Base-by-base conservation (phyloP, 2,888 invertebrate genomes). In the Caenorhabditis plicata region DNA sequence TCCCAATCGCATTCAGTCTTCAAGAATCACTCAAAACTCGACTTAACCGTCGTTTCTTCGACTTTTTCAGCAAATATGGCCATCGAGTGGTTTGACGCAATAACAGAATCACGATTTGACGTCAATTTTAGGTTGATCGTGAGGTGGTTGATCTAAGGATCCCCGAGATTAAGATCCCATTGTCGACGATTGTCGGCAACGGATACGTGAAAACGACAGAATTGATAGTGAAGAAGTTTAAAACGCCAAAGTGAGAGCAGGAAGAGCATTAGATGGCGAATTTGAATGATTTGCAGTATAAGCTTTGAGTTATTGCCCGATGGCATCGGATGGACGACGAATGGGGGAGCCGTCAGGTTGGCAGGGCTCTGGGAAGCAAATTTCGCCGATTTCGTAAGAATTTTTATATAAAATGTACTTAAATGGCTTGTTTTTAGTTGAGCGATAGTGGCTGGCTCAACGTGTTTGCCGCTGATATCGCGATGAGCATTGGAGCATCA, bases 101-200 rank as follows among this genome's bases (percentile, higher is more conserved):
- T 33, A 31, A 19, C 13, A 27, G 8, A 7, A 42, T 13, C 19
- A 13, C 11, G 19, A n/a, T 26, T 35, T 3, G 27, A 19, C 22
- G 22, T 49, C 38, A 31, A 26, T 39, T 17, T 41, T 20, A 74
- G 74, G 62, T 75, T 2, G 71, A 68, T 33, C 61, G 64, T 46
- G 77, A 77, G 43, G 64, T 77, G 35, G 75, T 74, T n/a, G 68
- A 73, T 29, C 64, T 74, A 19, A 58, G 42, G 11, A 70, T 75
- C 36, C 77, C 77, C 7, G 52, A 56, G 20, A 66, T 77, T 22
- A 57, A 48, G 7, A 36, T 75, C 13, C 74, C 75, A 25, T 75
- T 77, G 35, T 49, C 64, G 22, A 64, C 55, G 0, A 67, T 70
- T 3, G 68, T 74, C 17, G 73, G 72, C 9, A 45, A 27, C 7